These are phyloP conservation scores for Asarcornis scutulata DNA, from an alignment of 2,113 vertebrate genomes.

Conservation along the genomic window DNA sequence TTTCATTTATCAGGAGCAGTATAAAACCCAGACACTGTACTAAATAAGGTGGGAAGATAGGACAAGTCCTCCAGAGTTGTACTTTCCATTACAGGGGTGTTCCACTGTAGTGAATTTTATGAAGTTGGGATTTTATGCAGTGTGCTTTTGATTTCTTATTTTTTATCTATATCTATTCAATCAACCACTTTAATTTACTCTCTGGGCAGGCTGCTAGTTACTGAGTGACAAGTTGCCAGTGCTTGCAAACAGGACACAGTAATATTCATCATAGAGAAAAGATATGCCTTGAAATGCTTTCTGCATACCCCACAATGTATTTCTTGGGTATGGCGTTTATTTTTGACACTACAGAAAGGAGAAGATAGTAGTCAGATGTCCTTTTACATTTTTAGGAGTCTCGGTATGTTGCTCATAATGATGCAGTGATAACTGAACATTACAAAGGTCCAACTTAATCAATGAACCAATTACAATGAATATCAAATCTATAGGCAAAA, in stretches of 20 bases:
- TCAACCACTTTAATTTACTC: slow-evolving; percentile 34
- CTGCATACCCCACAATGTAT: background rate
- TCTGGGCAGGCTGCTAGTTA: background rate
- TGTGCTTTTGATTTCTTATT: slow-evolving; percentile 5
- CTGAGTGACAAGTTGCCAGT: background rate
- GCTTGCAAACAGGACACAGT: background rate
- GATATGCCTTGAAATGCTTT: background rate
- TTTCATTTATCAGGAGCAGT: slow-evolving; percentile 24
- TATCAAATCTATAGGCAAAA: background rate
- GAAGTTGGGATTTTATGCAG: slow-evolving; percentile 44
- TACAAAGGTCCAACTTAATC: background rate
- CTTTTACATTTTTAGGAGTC: background rate
- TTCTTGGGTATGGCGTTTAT: background rate
- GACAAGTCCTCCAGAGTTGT: background rate
- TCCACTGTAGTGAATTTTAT: slow-evolving; percentile 56
- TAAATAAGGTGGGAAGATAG: slow-evolving; percentile 30
- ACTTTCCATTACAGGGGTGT: slow-evolving; percentile 50
- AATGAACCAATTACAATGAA: background rate
- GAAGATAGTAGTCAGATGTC: background rate
- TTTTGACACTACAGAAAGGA: background rate
- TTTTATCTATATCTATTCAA: slow-evolving; percentile 26
- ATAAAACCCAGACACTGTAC: slow-evolving; percentile 36
- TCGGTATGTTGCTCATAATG: background rate
- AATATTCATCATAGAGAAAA: background rate
- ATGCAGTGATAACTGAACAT: background rate